phyloP scores from a whole-genome alignment of 2,797 vertebrate species.

The Dipus sagitta region DNA sequence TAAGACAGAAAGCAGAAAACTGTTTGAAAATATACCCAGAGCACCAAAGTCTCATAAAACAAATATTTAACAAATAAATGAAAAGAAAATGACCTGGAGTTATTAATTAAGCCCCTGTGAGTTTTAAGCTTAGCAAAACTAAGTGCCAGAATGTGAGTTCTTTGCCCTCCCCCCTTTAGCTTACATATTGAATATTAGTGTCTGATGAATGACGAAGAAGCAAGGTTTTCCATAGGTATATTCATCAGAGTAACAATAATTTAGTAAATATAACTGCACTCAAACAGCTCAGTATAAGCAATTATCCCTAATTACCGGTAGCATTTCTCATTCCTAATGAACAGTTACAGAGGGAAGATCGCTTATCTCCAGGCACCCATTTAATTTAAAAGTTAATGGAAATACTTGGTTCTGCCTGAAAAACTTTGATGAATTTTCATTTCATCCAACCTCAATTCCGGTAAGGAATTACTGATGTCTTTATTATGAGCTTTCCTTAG shows the following conservation, averaged over 20 bases:
- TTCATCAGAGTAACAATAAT: constrained; percentile 33
- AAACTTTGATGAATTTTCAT: constrained; percentile 49
- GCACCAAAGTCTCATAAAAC: not conserved
- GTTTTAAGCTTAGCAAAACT: constrained; percentile 3
- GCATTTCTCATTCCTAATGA: constrained; percentile 59
- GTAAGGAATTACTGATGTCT: not conserved
- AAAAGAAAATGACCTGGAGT: not conserved
- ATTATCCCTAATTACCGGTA: constrained; percentile 46
- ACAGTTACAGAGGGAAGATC: not conserved
- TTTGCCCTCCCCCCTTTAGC: not conserved
- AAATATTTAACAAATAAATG: constrained; percentile 37
- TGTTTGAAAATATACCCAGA: constrained; percentile 35
- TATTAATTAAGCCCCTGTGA: not conserved
- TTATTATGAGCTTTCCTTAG: not conserved
- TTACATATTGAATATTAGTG: not conserved
- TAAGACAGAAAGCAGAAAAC: constrained; percentile 7
- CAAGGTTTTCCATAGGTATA: not conserved
- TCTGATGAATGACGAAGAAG: constrained; percentile 24
- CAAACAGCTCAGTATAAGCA: constrained; percentile 19
- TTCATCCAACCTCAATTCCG: not conserved
- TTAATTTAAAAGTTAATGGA: constrained; percentile 63
- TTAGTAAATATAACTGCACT: constrained; percentile 6
- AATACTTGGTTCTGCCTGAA: constrained; percentile 24
- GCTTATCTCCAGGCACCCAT: constrained; percentile 7
- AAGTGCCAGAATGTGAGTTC: not conserved